Evolutionary conservation across 1,140 invertebrate genomes (phyloP).

Genomic region (Notospermus geniculatus): DNA sequence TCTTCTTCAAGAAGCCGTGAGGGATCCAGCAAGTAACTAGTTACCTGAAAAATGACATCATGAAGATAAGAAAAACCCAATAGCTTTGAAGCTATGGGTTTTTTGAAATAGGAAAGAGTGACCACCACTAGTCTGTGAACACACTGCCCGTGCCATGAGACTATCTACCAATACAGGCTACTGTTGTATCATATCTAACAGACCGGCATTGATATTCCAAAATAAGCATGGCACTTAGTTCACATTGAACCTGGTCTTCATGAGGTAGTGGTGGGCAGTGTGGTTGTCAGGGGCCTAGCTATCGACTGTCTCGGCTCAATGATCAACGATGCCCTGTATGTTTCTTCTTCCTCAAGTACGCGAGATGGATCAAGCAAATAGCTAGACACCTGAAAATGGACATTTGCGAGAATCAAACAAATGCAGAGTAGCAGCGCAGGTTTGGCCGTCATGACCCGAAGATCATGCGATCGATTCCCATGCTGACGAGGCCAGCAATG

Average conservation of each 20-base stretch:
- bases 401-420: slow-evolving; percentile 23
- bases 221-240: too few relatives aligned
- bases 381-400: slow-evolving; percentile 60
- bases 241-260: too few relatives aligned
- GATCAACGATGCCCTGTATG: slow-evolving; percentile 78
- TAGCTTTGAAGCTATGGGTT: too few relatives aligned
- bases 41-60: slow-evolving; percentile 54
- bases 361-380: slow-evolving; percentile 74
- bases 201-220: too few relatives aligned
- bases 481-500: too few relatives aligned
- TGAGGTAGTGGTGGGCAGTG: too few relatives aligned
- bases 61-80: too few relatives aligned
- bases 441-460: not conserved
- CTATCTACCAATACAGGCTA: too few relatives aligned
- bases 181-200: too few relatives aligned
- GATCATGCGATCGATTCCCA: not conserved
- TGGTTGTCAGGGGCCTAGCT: not conserved
- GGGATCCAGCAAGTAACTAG: slow-evolving; percentile 78
- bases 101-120: too few relatives aligned
- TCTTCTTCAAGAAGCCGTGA: slow-evolving; percentile 72
- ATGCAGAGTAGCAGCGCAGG: not conserved
- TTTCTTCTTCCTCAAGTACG: slow-evolving; percentile 76
- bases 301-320: slow-evolving; percentile 71
- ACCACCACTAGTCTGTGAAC: too few relatives aligned
- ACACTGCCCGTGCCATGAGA: too few relatives aligned